These are phyloP conservation scores for Protonibea diacanthus DNA, from an alignment of 2,797 vertebrate genomes.

Conservation along the genomic window DNA sequence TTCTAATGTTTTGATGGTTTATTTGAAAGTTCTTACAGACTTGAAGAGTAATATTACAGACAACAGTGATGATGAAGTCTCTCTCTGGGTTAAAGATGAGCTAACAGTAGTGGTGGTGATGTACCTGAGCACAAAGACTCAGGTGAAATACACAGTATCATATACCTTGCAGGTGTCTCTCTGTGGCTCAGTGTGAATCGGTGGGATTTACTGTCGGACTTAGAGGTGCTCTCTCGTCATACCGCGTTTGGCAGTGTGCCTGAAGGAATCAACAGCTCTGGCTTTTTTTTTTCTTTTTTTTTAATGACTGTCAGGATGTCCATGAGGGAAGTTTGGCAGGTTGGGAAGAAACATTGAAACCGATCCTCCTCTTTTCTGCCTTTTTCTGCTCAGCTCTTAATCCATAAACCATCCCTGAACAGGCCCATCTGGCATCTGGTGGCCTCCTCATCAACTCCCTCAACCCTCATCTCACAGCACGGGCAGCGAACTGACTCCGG, in stretches of 20 bases:
- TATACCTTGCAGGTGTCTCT: slow-evolving; percentile 78
- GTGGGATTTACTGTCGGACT: slow-evolving; percentile 75
- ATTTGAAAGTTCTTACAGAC: neutral
- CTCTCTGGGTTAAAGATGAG: slow-evolving; percentile 32
- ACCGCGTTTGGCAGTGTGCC: slow-evolving; percentile 74
- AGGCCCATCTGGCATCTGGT: slow-evolving; percentile 69
- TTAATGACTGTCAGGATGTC: slow-evolving; percentile 69
- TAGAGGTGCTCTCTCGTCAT: slow-evolving; percentile 71
- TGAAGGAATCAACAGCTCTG: slow-evolving; percentile 72
- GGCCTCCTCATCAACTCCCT: slow-evolving; percentile 45
- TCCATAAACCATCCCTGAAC: slow-evolving; percentile 78
- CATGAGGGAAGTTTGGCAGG: slow-evolving; percentile 76
- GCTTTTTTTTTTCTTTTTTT: slow-evolving; percentile 41
- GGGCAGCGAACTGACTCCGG: slow-evolving; percentile 29
- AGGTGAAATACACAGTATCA: slow-evolving; percentile 77
- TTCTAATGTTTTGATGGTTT: neutral
- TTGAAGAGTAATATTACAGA: neutral
- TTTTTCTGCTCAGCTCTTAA: slow-evolving; percentile 75
- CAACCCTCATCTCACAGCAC: slow-evolving; percentile 9
- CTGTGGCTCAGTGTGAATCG: slow-evolving; percentile 64
- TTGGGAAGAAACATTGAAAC: slow-evolving; percentile 81
- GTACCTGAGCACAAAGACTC: slow-evolving; percentile 61
- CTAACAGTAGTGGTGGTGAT: slow-evolving; percentile 56
- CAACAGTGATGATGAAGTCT: slow-evolving; percentile 31
- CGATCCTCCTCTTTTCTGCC: slow-evolving; percentile 67